A percentile compares a stretch with the other conserved stretches of the same genome.
These are phyloP conservation scores for Takifugu flavidus DNA, from an alignment of 2,113 vertebrate genomes.

Conservation along the genomic window DNA sequence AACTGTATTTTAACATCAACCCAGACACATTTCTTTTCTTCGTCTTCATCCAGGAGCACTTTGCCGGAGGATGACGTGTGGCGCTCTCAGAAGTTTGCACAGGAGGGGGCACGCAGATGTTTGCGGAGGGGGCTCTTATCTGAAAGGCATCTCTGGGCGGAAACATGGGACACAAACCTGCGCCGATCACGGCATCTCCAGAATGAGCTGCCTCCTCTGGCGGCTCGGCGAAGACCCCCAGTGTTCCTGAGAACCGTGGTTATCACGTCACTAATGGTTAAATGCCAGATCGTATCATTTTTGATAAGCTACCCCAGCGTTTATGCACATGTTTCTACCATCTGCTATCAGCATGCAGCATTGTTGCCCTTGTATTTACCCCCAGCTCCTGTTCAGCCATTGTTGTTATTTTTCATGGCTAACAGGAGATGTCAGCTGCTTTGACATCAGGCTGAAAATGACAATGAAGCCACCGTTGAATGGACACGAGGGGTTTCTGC, in stretches of 20 bases:
- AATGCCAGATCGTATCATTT: slow-evolving; percentile 54
- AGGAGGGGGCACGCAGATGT: slow-evolving; percentile 17
- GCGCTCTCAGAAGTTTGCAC: slow-evolving; percentile 40
- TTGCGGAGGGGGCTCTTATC: slow-evolving; percentile 39
- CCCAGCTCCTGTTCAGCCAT: slow-evolving; percentile 48
- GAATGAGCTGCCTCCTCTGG: slow-evolving; percentile 55
- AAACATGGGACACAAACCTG: slow-evolving; percentile 32
- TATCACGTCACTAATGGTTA: slow-evolving; percentile 57
- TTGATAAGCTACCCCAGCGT: slow-evolving; percentile 54
- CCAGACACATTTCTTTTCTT: slow-evolving; percentile 26
- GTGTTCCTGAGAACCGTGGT: slow-evolving; percentile 36
- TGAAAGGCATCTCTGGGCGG: slow-evolving; percentile 43
- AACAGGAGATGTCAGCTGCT: slow-evolving; percentile 45
- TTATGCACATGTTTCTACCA: slow-evolving; percentile 52
- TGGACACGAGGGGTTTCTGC: slow-evolving; percentile 40
- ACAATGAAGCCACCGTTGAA: slow-evolving; percentile 46
- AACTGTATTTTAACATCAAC: slow-evolving; percentile 51
- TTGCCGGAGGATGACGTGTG: slow-evolving; percentile 43
- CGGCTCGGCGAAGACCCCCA: slow-evolving; percentile 35
- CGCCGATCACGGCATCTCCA: slow-evolving; percentile 49
- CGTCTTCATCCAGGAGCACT: slow-evolving; percentile 24
- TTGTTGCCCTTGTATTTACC: slow-evolving; percentile 25
- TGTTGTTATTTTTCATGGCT: slow-evolving; percentile 48
- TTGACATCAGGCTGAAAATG: slow-evolving; percentile 45
- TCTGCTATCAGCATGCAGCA: slow-evolving; percentile 27